phyloP scores from a whole-genome alignment of 2,888 invertebrate genomes.

The Sphaerophoria taeniata region DNA sequence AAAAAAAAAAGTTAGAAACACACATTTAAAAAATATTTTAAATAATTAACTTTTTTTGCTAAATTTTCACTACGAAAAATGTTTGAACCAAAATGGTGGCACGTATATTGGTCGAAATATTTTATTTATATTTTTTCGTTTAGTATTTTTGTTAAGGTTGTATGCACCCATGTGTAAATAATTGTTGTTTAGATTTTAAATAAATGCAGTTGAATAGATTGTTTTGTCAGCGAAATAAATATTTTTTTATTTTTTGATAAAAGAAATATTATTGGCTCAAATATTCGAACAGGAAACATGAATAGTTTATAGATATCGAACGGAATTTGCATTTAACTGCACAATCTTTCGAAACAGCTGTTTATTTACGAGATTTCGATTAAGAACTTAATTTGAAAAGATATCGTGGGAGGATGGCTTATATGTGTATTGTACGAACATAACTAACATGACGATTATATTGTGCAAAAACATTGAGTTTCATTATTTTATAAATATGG shows the following conservation, averaged over 20 bases:
- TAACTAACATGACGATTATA: neutral
- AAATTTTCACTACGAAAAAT: slow-evolving; percentile 69
- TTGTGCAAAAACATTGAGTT: slow-evolving; percentile 59
- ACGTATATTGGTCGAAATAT: slow-evolving; percentile 71
- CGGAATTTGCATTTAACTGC: neutral
- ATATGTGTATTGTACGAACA: slow-evolving; percentile 8
- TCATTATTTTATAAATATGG: neutral
- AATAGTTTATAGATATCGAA: slow-evolving; percentile 5
- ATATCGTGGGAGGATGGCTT: neutral
- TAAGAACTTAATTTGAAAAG: neutral
- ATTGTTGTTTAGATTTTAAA: slow-evolving; percentile 39
- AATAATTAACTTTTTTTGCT: slow-evolving; percentile 48
- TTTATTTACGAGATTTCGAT: too few species aligned
- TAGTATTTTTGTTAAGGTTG: slow-evolving; percentile 27
- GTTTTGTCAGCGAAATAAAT: slow-evolving; percentile 51
- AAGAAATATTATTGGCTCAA: slow-evolving; percentile 17
- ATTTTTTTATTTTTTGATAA: neutral
- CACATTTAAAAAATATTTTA: slow-evolving; percentile 27
- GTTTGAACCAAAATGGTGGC: slow-evolving; percentile 72
- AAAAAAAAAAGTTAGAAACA: neutral
- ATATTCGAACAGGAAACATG: slow-evolving; percentile 16
- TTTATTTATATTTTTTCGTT: slow-evolving; percentile 37
- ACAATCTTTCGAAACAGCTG: neutral
- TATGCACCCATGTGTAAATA: slow-evolving; percentile 43
- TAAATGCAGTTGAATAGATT: slow-evolving; percentile 70